Percentiles rank a stretch among this genome's conserved stretches.
These are phyloP conservation scores for Psittacula cyanocephala DNA, from an alignment of 2,113 vertebrate species.

Conservation along the genomic window DNA sequence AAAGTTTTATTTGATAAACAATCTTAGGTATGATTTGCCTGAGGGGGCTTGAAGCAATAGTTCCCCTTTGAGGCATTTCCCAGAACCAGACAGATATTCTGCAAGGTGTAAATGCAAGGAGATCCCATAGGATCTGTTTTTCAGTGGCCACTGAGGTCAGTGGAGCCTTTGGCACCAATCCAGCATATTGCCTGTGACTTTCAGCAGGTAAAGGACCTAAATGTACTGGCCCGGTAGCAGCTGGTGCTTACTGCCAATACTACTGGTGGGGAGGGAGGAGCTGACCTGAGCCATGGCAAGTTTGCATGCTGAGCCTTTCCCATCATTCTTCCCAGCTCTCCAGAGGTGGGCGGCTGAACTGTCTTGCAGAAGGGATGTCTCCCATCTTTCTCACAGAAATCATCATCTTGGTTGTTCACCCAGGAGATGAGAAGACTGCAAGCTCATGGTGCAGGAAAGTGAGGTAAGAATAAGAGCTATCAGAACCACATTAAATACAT, in stretches of 20 bases:
- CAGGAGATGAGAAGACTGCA: background rate
- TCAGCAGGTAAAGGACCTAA: background rate
- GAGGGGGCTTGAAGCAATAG: background rate
- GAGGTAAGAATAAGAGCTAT: background rate
- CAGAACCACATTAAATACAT: background rate
- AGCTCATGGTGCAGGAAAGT: background rate
- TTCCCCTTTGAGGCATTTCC: accelerated
- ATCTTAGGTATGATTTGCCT: background rate
- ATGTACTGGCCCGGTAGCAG: background rate
- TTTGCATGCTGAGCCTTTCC: background rate
- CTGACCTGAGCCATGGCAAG: background rate
- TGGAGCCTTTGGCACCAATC: background rate
- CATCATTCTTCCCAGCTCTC: background rate
- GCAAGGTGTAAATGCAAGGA: background rate
- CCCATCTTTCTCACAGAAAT: background rate
- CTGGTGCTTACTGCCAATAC: background rate
- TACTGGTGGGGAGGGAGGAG: background rate
- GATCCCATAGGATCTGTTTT: background rate
- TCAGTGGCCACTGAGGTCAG: background rate
- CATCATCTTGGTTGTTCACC: background rate
- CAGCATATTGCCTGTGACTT: background rate
- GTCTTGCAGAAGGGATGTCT: background rate
- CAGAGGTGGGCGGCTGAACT: background rate
- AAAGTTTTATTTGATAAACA: slow-evolving; percentile 3
- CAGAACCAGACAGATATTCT: background rate